A percentile compares a stretch with the other conserved stretches of the same genome.
phyloP scores from a whole-genome alignment of 2,888 invertebrate species.

The Abrostola tripartita region DNA sequence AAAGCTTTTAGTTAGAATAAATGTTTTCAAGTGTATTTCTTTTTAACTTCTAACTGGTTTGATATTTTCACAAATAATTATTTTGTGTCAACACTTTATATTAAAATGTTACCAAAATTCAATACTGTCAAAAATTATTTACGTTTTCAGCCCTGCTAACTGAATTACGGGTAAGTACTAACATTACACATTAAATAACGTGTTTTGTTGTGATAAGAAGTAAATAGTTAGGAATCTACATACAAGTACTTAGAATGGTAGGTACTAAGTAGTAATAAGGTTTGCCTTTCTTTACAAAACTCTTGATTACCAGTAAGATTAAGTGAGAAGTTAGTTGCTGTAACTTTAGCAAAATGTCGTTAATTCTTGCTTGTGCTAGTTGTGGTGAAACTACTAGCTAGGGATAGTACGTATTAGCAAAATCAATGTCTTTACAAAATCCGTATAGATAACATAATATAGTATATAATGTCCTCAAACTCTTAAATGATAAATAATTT shows the following conservation, averaged over 20 bases:
- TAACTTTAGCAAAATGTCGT: slow-evolving; percentile 24
- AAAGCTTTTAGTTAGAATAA: background rate
- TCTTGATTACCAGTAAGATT: slow-evolving; percentile 14
- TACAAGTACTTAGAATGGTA: too few relatives aligned
- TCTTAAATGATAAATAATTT: too few relatives aligned
- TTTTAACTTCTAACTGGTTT: background rate
- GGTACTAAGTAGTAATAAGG: background rate
- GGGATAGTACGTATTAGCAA: slow-evolving; percentile 11
- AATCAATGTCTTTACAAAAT: slow-evolving; percentile 13
- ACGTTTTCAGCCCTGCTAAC: too few relatives aligned
- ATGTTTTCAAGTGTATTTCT: background rate
- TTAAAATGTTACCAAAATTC: too few relatives aligned
- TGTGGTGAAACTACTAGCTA: slow-evolving; percentile 11
- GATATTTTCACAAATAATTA: background rate
- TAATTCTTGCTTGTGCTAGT: slow-evolving; percentile 22
- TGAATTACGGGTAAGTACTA: too few relatives aligned
- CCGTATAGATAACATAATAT: too few relatives aligned
- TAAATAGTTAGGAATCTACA: too few relatives aligned
- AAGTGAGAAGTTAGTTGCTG: slow-evolving; percentile 30
- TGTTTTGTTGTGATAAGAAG: too few relatives aligned
- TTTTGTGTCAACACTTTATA: background rate
- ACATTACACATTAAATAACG: too few relatives aligned
- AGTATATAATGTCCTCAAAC: too few relatives aligned
- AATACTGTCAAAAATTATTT: too few relatives aligned
- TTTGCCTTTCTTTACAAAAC: slow-evolving; percentile 11